A percentile compares a stretch with the other conserved stretches of the same genome.
Evolutionary conservation across 2,888 invertebrate genomes (phyloP).

Genomic region (Eustalomyia histrio): DNA sequence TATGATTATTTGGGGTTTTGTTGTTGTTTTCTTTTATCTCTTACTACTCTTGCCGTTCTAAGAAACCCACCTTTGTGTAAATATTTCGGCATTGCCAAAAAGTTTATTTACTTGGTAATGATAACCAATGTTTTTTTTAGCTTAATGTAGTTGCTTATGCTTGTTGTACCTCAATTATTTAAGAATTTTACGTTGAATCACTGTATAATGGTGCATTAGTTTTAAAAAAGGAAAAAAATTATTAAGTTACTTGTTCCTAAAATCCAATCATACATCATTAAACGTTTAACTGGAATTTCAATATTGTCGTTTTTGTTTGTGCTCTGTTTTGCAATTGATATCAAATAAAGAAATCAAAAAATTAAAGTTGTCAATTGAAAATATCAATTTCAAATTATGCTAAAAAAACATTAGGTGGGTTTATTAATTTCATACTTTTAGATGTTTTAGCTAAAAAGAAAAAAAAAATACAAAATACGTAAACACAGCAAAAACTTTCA

Average conservation of each 20-base stretch:
- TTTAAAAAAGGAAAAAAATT: neutral
- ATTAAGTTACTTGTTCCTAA: slow-evolving; percentile 21
- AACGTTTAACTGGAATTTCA: slow-evolving; percentile 49
- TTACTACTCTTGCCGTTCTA: slow-evolving; percentile 5
- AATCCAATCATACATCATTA: slow-evolving; percentile 55
- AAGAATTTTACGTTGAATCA: neutral
- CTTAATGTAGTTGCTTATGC: neutral
- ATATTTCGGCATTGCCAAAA: neutral
- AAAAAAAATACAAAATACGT: too few species aligned
- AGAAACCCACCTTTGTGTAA: neutral
- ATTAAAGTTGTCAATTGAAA: slow-evolving; percentile 51
- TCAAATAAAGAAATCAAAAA: slow-evolving; percentile 61
- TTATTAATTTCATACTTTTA: neutral
- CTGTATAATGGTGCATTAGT: neutral
- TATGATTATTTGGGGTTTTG: neutral
- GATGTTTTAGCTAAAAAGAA: too few species aligned
- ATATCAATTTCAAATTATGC: slow-evolving; percentile 45
- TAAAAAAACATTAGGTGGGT: slow-evolving; percentile 14
- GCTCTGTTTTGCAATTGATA: slow-evolving; percentile 37
- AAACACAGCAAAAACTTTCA: too few species aligned
- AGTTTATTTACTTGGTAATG: slow-evolving; percentile 1
- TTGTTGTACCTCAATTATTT: neutral
- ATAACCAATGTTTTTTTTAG: neutral
- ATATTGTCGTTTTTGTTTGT: slow-evolving; percentile 26
- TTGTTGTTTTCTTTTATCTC: slow-evolving; percentile 19